phyloP scores from a whole-genome alignment of 2,113 vertebrate species.

The Oryzias celebensis region DNA sequence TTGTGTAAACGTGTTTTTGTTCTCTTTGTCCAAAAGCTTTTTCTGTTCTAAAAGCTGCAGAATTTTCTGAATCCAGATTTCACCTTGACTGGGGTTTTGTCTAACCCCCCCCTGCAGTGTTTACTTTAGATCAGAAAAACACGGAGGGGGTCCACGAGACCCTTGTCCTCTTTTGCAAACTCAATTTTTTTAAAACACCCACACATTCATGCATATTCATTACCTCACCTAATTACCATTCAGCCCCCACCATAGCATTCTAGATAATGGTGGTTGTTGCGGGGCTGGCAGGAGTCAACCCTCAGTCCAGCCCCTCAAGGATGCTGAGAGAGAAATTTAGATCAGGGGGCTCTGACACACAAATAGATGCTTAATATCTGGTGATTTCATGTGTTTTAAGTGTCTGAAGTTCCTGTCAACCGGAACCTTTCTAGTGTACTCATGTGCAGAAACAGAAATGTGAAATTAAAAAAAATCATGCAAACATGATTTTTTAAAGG shows the following conservation, averaged over 20 bases:
- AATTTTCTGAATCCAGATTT: no score
- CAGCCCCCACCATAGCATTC: conserved; percentile 17
- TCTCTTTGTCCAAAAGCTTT: no score
- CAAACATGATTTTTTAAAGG: no score
- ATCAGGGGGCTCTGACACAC: neutral
- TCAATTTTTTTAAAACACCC: conserved; percentile 43
- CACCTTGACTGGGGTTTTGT: no score
- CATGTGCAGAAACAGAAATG: no score
- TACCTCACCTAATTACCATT: conserved; percentile 39
- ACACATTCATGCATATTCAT: conserved; percentile 65
- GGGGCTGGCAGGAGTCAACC: conserved; percentile 15
- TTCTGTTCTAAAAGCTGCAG: no score
- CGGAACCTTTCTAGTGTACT: no score
- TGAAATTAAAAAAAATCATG: no score
- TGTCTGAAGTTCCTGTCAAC: no score
- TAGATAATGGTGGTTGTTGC: conserved; percentile 34
- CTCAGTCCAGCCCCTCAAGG: conserved; percentile 9
- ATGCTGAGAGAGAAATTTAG: no score
- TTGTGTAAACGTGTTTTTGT: no score
- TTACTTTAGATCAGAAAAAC: conserved; percentile 10
- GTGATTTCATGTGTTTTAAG: no score
- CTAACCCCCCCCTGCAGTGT: neutral
- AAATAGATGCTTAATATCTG: neutral
- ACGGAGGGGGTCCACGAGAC: conserved; percentile 15
- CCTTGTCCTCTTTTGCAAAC: conserved; percentile 37